Conservation (phyloP, 1,140 invertebrate genomes). For the Pantala flavescens region DNA sequence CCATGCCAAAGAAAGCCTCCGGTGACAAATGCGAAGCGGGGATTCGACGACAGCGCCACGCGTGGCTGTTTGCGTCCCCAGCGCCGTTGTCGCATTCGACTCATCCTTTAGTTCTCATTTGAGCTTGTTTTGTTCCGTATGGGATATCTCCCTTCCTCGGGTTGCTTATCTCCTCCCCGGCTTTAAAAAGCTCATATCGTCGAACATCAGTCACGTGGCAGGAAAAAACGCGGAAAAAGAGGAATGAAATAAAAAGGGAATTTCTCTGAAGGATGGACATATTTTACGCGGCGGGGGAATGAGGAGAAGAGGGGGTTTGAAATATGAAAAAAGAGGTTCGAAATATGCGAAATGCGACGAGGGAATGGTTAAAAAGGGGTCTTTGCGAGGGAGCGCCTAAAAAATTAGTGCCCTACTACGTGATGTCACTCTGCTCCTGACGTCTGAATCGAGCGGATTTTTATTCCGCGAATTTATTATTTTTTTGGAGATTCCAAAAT, state of each 20-base stretch:
- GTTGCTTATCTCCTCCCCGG: not conserved
- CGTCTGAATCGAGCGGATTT: too few species aligned
- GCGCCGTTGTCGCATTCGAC: not conserved
- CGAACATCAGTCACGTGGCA: not conserved
- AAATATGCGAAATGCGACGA: not conserved
- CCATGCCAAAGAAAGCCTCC: not conserved
- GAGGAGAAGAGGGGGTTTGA: not conserved
- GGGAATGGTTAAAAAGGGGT: not conserved
- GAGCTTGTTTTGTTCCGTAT: slow-evolving; percentile 1
- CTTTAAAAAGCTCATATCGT: not conserved
- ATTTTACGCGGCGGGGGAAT: not conserved
- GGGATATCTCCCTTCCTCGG: not conserved
- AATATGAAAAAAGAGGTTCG: not conserved
- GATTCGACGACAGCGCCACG: slow-evolving; percentile 1
- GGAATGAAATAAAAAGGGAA: not conserved
- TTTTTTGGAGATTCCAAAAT: too few species aligned
- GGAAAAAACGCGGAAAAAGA: not conserved
- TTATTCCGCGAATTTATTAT: too few species aligned
- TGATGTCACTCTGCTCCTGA: too few species aligned
- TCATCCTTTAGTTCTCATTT: slow-evolving; percentile 10
- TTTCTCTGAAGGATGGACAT: not conserved
- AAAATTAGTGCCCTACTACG: too few species aligned
- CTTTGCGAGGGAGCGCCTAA: too few species aligned
- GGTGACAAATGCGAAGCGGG: not conserved
- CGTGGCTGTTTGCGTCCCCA: slow-evolving; percentile 1